Evolutionary conservation across 2,113 vertebrate species (phyloP).

Genomic region (Pteronura brasiliensis): DNA sequence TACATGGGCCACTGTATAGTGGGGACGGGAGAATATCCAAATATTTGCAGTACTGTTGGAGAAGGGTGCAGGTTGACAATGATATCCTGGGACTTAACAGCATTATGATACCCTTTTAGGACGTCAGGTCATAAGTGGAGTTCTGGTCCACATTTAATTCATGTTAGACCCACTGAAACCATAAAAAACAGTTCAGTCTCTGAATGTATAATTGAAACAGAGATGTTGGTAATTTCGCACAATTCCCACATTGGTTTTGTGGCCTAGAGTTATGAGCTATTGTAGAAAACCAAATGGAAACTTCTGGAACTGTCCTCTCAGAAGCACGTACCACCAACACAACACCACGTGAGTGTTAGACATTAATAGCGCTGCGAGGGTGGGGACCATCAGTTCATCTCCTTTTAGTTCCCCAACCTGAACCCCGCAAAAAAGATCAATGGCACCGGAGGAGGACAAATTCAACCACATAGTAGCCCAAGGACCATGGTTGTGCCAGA

Average conservation of each 20-base stretch:
- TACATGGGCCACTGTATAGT: not conserved
- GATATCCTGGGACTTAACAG: too few species aligned
- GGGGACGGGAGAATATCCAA: not conserved
- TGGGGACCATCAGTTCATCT: not conserved
- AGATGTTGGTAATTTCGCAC: not conserved
- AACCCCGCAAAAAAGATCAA: not conserved
- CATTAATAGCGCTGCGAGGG: not conserved
- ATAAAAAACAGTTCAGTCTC: not conserved
- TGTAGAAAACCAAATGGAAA: not conserved
- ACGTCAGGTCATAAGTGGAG: not conserved
- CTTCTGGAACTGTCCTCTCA: not conserved
- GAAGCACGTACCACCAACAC: not conserved
- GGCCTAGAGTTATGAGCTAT: not conserved
- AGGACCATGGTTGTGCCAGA: not conserved
- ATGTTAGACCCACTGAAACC: not conserved
- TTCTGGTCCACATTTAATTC: not conserved
- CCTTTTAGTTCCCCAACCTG: not conserved
- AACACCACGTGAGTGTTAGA: not conserved
- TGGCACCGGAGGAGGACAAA: not conserved
- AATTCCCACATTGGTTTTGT: not conserved
- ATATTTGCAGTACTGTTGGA: not conserved
- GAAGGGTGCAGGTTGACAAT: not conserved
- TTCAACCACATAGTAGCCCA: not conserved
- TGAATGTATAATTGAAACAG: not conserved
- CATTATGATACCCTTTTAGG: not conserved